Evolutionary conservation across 2,888 invertebrate genomes (phyloP), one percentile per base, ranked within the genome.

Genomic region (Zele albiditarsus): DNA sequence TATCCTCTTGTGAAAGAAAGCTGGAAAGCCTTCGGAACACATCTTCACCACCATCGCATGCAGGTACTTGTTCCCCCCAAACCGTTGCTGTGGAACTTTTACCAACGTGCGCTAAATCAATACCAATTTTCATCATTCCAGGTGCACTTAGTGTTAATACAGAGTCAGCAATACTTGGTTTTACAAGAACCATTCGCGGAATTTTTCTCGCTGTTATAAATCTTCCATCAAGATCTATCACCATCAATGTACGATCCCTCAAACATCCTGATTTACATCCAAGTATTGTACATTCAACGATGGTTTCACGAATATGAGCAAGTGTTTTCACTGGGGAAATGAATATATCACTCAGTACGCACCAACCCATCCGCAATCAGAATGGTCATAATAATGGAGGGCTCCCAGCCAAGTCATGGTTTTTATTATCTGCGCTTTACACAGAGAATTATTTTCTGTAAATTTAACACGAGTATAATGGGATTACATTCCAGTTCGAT

Each of bases 21-120:
- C 92, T 91, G 0, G 94, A 93, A 83, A 96, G 90, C 96, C 96
- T 97, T 71, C 92, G 91, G 20, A 94, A 92, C 14, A 92, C 93
- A 78, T 92, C 92, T 75, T 92, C 92, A 0, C 96, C 96, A 85
- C 96, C 96, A 84, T 95, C 93, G 81, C 92, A 90, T 0, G 93
- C 94, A 0, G 91, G 90, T 0, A 94, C 91, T 0, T 90, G 76
- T 76, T 88, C 84, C 67, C 91, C 91, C 93, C 93, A 94, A 0
- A 94, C 91, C 0, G 89, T 84, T 0, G 92, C 92, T 3, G 87
- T 90, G 71, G 90, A 90, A 73, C 89, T 87, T 71, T 85, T 82
- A 0, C 84, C 83, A 20, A 91, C 79, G 8, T 84, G 82, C 0
- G 87, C 82, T 62, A 93, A 90, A 83, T 93, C 91, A 28, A 93